Evolutionary conservation across 2,888 invertebrate species (phyloP), one percentile per base, ranked within the genome.

Genomic region (Vannuccia rotundouncinata): DNA sequence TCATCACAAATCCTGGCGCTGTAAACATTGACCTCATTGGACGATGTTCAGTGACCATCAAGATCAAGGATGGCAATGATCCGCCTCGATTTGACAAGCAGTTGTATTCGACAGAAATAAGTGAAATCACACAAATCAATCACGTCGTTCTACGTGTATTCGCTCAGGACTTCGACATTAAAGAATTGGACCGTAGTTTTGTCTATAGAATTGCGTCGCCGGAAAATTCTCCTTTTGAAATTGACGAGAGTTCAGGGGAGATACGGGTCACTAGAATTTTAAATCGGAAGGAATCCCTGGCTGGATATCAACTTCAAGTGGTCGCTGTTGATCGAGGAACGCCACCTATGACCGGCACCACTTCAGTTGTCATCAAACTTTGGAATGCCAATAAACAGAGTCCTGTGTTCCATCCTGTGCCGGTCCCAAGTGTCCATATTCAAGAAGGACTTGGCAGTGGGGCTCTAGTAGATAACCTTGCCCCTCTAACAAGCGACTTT

Each of bases 41-140:
- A 5, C 13, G 2, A 5, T 75, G 75, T 29, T 22, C 94, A 88
- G 93, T 97, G 0, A 93, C 94, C 76, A 92, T 97, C 82, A 93
- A 93, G 0, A 93, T 97, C 82, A 94, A 95, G 89, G 96, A 96
- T 87, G 95, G 95, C 27, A 96, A 96, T 86, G 96, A 96, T 89
- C 95, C 96, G 0, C 96, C 96, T 0, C 94, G 94, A 86, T 97
- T 97, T 86, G 88, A 92, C n/a, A 91, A 92, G 84, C 90, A 90
- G 77, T 86, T 91, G 27, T 96, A 96, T n/a, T 28, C 78, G 22
- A 28, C 78, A 22, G 10, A 1, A 77, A 66, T 78, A 17, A 78
- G 59, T 29, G 78, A 78, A 29, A 17, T 59, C 22, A 59, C 59
- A 25, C 59, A 76, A 22, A 75, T 66, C 5, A 59, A 59, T 1